Evolutionary conservation across 1,140 invertebrate genomes (phyloP).

Genomic region (Drosophila athabasca): DNA sequence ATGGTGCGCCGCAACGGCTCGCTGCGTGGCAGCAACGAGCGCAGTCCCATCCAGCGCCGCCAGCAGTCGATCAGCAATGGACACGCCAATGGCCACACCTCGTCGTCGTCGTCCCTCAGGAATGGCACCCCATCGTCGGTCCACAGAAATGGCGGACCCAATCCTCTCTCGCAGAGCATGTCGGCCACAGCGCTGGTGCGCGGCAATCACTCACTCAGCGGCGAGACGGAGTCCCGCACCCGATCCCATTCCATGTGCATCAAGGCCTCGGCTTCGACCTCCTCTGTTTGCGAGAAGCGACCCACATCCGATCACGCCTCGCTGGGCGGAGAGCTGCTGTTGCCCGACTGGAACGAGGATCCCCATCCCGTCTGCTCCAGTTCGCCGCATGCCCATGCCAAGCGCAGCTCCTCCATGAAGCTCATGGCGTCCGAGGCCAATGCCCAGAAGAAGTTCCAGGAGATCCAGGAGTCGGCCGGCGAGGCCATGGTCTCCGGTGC

Average conservation of each 20-base stretch:
- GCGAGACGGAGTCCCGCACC: constrained; percentile 48
- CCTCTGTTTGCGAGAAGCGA: constrained; percentile 11
- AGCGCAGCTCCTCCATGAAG: constrained; percentile 67
- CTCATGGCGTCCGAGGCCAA: constrained; percentile 73
- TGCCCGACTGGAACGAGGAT: constrained; percentile 52
- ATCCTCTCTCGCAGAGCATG: constrained; percentile 85
- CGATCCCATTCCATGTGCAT: constrained; percentile 76
- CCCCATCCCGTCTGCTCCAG: constrained; percentile 49
- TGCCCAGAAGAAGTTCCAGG: constrained; percentile 83
- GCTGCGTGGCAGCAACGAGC: constrained; percentile 83
- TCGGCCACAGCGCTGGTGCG: constrained; percentile 84
- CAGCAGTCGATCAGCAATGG: constrained; percentile 78
- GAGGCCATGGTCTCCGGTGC: constrained; percentile 86
- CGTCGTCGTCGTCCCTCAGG: constrained; percentile 6
- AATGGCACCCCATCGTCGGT: not conserved
- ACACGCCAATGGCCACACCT: constrained; percentile 31
- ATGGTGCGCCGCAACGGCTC: constrained; percentile 86
- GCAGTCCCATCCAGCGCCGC: constrained; percentile 80
- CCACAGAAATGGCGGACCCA: constrained; percentile 57
- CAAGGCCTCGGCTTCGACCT: constrained; percentile 33
- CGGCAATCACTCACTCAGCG: constrained; percentile 46
- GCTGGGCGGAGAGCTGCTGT: constrained; percentile 5
- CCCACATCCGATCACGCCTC: not conserved
- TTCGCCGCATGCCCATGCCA: constrained; percentile 56
- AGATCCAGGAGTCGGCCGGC: constrained; percentile 87